Percentiles rank a stretch among this genome's conserved stretches.
phyloP scores from a whole-genome alignment of 2,113 vertebrate genomes.

The Sigmodon hispidus region DNA sequence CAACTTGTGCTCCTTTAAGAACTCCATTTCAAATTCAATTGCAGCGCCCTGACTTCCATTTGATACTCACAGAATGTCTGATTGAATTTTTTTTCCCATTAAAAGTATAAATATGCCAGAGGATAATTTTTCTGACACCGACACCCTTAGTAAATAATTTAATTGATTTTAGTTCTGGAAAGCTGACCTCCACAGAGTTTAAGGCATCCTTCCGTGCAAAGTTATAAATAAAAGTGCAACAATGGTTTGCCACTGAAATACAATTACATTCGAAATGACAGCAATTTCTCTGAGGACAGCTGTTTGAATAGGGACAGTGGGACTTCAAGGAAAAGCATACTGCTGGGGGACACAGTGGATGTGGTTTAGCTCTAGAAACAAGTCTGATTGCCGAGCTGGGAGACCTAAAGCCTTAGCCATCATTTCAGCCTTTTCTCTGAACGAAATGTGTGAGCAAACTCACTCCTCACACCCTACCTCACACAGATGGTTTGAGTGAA shows the following conservation, averaged over 20 bases:
- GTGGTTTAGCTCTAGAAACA: slow-evolving; percentile 42
- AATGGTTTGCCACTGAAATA: slow-evolving; percentile 58
- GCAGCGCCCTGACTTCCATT: slow-evolving; percentile 7
- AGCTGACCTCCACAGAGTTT: slow-evolving; percentile 66
- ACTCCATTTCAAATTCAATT: slow-evolving; percentile 58
- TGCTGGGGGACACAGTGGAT: slow-evolving; percentile 35
- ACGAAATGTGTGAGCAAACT: slow-evolving; percentile 5
- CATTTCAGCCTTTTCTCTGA: slow-evolving; percentile 38
- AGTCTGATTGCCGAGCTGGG: background rate
- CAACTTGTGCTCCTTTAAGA: slow-evolving; percentile 28
- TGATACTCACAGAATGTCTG: slow-evolving; percentile 25
- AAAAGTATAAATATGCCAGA: slow-evolving; percentile 63
- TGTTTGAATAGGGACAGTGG: slow-evolving; percentile 75
- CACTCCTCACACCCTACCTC: background rate
- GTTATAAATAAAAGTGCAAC: slow-evolving; percentile 69
- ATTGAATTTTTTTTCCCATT: slow-evolving; percentile 57
- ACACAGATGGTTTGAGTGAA: slow-evolving; percentile 8
- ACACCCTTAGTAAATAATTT: slow-evolving; percentile 74
- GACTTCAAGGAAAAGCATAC: slow-evolving; percentile 63
- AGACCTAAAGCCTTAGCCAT: background rate
- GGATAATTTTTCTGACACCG: slow-evolving; percentile 54
- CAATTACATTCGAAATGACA: slow-evolving; percentile 70
- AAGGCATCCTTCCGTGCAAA: slow-evolving; percentile 56
- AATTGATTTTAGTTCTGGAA: slow-evolving; percentile 79
- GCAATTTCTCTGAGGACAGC: slow-evolving; percentile 59